phyloP scores from a whole-genome alignment of 2,113 vertebrate species.

The Hippoglossus stenolepis region DNA sequence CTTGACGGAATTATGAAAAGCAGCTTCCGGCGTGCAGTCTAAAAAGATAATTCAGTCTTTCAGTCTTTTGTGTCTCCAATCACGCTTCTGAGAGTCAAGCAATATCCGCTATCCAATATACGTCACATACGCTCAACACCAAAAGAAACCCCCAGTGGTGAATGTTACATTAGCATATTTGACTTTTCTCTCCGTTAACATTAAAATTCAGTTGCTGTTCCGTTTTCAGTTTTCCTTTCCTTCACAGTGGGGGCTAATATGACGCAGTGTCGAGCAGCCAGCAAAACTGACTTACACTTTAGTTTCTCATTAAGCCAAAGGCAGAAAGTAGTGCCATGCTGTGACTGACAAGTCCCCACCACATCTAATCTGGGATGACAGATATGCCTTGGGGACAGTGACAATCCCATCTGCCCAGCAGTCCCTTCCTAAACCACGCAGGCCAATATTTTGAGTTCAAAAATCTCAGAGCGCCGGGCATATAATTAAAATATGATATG shows the following conservation, averaged over 20 bases:
- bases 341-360: constrained; percentile 24
- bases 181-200: constrained; percentile 8
- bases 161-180: constrained; percentile 28
- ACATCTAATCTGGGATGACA: constrained; percentile 31
- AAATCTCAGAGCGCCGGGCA: background rate
- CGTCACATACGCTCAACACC: background rate
- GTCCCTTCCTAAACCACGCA: constrained; percentile 5
- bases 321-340: constrained; percentile 12
- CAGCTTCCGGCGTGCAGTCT: constrained; percentile 18
- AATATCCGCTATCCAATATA: constrained; percentile 1
- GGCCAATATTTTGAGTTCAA: constrained; percentile 30
- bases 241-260: background rate
- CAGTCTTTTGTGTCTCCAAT: constrained; percentile 33
- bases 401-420: constrained; percentile 35
- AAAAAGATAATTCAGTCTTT: constrained; percentile 25
- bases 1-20: constrained; percentile 31
- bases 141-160: background rate
- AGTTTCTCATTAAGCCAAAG: constrained; percentile 21
- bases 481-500: constrained; percentile 48
- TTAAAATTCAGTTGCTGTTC: constrained; percentile 23
- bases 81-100: background rate
- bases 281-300: constrained; percentile 7
- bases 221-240: background rate
- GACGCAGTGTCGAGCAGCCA: background rate
- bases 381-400: background rate